phyloP scores from a whole-genome alignment of 2,797 vertebrate genomes.

The Sebastiscus albofasciatus region DNA sequence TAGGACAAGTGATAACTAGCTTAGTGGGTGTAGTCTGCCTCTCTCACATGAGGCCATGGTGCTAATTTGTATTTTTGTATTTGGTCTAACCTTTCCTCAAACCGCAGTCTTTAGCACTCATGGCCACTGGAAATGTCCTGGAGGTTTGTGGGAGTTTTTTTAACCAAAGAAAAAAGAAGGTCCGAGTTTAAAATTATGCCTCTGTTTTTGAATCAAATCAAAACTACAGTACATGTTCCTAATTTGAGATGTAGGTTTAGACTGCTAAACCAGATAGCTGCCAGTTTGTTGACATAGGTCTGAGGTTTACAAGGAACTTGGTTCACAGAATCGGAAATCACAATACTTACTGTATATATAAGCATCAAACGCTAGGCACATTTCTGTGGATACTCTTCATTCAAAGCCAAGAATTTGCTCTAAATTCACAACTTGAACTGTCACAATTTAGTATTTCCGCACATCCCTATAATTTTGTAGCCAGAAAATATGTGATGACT shows the following conservation, averaged over 20 bases:
- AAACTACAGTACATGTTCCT: constrained; percentile 30
- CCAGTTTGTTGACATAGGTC: constrained; percentile 76
- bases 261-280: constrained; percentile 47
- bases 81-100: constrained; percentile 63
- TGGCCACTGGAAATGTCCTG: constrained; percentile 68
- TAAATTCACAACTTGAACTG: constrained; percentile 10
- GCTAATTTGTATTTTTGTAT: constrained; percentile 66
- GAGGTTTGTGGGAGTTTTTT: constrained; percentile 65
- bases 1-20: constrained; percentile 50
- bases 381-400: constrained; percentile 43
- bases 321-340: constrained; percentile 52
- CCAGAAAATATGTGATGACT: constrained; percentile 25
- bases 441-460: constrained; percentile 1
- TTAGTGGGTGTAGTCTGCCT: constrained; percentile 18
- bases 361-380: constrained; percentile 46
- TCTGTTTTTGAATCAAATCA: constrained; percentile 46
- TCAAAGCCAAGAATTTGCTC: constrained; percentile 31
- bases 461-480: constrained; percentile 35
- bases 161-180: constrained; percentile 33
- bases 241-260: constrained; percentile 46
- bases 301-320: constrained; percentile 74
- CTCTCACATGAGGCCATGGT: constrained; percentile 33
- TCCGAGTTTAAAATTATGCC: constrained; percentile 32
- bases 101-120: constrained; percentile 60
- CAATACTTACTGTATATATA: constrained; percentile 43